Base-by-base conservation (phyloP, 2,888 invertebrate species). In the Anaspis maculata region DNA sequence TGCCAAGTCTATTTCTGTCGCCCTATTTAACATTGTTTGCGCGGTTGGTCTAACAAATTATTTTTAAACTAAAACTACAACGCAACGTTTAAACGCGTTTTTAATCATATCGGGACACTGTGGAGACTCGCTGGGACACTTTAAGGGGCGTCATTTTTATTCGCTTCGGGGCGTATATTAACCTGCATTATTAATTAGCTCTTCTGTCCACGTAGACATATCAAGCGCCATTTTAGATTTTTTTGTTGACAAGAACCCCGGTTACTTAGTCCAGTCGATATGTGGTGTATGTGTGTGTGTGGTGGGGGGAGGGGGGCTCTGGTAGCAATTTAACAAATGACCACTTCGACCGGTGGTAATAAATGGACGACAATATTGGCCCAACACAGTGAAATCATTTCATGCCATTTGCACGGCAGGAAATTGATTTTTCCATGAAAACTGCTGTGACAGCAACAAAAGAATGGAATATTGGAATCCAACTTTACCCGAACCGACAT, bases 1-100 rank as follows among this genome's bases (percentile, higher is more conserved):
- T 53, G 61, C 58, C 59, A 59, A 59, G 54, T 61, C 56, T 61
- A 61, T 61, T 61, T 59, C 49, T 33, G 57, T 58, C 55, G 56
- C 45, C 56, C 56, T 53, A 55, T 58, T 59, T 56, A 56, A 54
- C 57, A 57, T 56, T 56, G 57, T 59, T 57, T 56, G 56, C 49
- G 48, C 51, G 46, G 57, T 60, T 59, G 57, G 51, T 54, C 54
- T 52, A 54, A 54, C 49, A 51, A 42, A 51, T 52, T 59, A 59
- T 59, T 57, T 59, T 57, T 57, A 59, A 56, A 51, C 35, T 16
- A 28, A 35, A 28, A n/a, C 19, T 19, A n/a, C n/a, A n/a, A n/a
- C n/a, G n/a, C n/a, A n/a, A 19, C 19, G 19, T 19, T 19, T 19
- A 6, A 19, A 19, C n/a, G n/a, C n/a, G n/a, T n/a, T n/a, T n/a